Evolutionary conservation across 2,113 vertebrate species (phyloP).

Genomic region (Scopus umbretta): DNA sequence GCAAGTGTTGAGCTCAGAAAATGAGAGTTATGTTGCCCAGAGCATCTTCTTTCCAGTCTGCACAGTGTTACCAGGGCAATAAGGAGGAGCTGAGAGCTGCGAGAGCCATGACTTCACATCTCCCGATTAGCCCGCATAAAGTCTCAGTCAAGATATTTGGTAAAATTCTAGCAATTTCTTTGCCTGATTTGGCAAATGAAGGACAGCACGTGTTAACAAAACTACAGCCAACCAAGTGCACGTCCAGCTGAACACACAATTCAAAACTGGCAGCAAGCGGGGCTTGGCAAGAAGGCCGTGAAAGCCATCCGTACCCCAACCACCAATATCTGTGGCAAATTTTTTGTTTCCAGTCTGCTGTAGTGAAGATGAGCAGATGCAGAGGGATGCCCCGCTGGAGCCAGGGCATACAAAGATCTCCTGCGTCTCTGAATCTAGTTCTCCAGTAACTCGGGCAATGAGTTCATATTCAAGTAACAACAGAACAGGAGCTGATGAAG

Average conservation of each 20-base stretch:
- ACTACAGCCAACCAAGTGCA: not conserved
- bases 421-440: not conserved
- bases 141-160: not conserved
- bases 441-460: not conserved
- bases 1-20: not conserved
- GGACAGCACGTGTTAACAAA: not conserved
- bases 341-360: not conserved
- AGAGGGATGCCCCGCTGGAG: not conserved
- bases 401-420: not conserved
- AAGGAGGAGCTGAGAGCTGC: not conserved
- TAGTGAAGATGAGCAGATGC: not conserved
- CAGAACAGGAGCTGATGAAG: not conserved
- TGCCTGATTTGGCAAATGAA: not conserved
- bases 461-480: conserved; percentile 49
- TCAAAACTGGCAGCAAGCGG: not conserved
- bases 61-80: not conserved
- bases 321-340: not conserved
- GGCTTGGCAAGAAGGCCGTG: not conserved
- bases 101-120: not conserved
- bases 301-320: not conserved
- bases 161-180: not conserved
- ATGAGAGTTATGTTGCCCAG: not conserved
- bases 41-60: not conserved
- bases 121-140: not conserved
- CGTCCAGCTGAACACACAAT: not conserved